phyloP scores from a whole-genome alignment of 2,113 vertebrate species.

The Proteles cristata region DNA sequence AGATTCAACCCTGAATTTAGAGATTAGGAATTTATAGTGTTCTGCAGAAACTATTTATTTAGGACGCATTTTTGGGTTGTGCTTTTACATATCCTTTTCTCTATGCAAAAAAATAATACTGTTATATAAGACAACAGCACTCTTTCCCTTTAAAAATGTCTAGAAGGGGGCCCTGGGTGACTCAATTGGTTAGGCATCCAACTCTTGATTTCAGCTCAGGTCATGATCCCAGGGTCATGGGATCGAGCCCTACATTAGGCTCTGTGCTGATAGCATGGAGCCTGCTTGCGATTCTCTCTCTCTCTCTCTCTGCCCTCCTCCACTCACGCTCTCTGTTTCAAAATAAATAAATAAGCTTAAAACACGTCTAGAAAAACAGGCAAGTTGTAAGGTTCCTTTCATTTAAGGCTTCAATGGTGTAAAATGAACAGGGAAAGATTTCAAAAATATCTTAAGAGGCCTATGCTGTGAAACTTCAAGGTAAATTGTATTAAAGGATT shows the following conservation, averaged over 20 bases:
- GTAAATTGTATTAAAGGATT: background rate
- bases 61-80: background rate
- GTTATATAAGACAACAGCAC: background rate
- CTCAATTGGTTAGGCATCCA: too few relatives aligned
- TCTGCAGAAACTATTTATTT: background rate
- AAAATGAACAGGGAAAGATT: background rate
- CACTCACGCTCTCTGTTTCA: too few relatives aligned
- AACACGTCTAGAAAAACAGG: background rate
- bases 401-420: background rate
- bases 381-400: background rate
- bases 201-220: too few relatives aligned
- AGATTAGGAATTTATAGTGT: background rate
- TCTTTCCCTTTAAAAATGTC: background rate
- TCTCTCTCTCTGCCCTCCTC: too few relatives aligned
- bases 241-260: too few relatives aligned
- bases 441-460: background rate
- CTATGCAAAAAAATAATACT: background rate
- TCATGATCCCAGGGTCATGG: too few relatives aligned
- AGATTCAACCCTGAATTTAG: background rate
- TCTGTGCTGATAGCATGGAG: too few relatives aligned
- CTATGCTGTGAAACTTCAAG: background rate
- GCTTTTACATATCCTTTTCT: slow-evolving; percentile 7
- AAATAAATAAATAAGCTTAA: background rate
- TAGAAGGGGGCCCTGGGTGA: background rate
- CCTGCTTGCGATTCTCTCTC: too few relatives aligned